Percentiles rank a stretch among this genome's conserved stretches.
Conservation (phyloP, 2,797 vertebrate genomes). For the Australoheros facetus region DNA sequence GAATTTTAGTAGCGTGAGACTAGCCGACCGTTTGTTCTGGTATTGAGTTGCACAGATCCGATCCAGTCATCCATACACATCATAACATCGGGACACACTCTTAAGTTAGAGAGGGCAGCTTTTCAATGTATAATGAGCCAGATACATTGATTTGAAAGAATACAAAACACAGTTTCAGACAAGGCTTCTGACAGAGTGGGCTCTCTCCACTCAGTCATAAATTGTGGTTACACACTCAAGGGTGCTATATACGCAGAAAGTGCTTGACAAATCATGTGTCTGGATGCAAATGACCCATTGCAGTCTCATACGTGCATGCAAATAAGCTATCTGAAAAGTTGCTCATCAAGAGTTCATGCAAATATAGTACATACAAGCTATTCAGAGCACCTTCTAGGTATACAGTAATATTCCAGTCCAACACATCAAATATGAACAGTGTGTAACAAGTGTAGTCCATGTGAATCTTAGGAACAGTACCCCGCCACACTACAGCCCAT, state of each 20-base stretch:
- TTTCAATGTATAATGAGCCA: background rate
- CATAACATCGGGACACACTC: background rate
- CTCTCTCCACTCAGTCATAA: background rate
- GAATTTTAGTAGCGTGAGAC: background rate
- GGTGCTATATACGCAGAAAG: background rate
- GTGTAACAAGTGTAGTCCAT: background rate
- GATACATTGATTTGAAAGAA: background rate
- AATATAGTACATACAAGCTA: background rate
- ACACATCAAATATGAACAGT: background rate
- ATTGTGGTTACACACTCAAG: background rate
- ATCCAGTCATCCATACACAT: background rate
- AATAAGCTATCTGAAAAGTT: background rate
- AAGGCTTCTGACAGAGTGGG: background rate
- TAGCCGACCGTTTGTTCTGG: background rate
- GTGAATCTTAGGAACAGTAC: background rate
- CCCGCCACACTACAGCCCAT: background rate
- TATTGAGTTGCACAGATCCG: background rate
- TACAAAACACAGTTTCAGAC: background rate
- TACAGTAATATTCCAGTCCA: background rate
- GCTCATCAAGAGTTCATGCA: background rate
- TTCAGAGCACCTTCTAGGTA: background rate
- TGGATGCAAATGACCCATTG: conserved; percentile 22
- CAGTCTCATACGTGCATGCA: background rate
- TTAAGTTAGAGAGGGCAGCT: background rate
- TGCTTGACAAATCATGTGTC: background rate